These are phyloP conservation scores for Danio kyathit DNA, from an alignment of 2,797 vertebrate genomes.

Conservation along the genomic window DNA sequence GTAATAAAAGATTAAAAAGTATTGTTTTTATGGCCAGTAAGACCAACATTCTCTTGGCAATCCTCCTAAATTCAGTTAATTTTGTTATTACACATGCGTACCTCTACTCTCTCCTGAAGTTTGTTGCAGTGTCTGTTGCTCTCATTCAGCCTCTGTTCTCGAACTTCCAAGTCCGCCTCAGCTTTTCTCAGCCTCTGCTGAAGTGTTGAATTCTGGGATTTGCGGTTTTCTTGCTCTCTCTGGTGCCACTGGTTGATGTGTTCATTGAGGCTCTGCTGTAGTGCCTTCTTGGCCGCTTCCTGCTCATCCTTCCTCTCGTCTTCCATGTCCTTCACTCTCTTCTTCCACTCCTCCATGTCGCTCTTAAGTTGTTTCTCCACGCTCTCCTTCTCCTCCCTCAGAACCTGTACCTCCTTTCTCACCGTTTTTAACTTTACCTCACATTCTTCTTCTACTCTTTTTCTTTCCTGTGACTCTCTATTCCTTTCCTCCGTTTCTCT, in stretches of 20 bases:
- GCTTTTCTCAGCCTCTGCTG: slow-evolving; percentile 87
- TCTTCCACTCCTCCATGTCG: slow-evolving; percentile 75
- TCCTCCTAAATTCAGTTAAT: neutral
- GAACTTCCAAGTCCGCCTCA: slow-evolving; percentile 86
- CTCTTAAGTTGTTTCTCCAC: slow-evolving; percentile 74
- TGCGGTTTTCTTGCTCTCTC: slow-evolving; percentile 87
- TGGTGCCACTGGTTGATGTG: slow-evolving; percentile 85
- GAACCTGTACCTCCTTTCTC: slow-evolving; percentile 71
- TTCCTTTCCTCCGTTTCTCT: slow-evolving; percentile 64
- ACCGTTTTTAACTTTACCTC: slow-evolving; percentile 70
- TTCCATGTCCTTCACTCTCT: slow-evolving; percentile 70
- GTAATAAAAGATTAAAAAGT: too few species aligned
- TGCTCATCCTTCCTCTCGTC: slow-evolving; percentile 81
- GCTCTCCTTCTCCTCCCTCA: slow-evolving; percentile 72
- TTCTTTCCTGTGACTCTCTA: slow-evolving; percentile 72
- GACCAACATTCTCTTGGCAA: too few species aligned
- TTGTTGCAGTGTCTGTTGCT: slow-evolving; percentile 86
- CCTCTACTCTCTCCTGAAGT: slow-evolving; percentile 91
- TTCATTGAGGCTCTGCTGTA: slow-evolving; percentile 83
- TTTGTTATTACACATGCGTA: slow-evolving; percentile 59
- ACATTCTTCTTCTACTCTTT: slow-evolving; percentile 69
- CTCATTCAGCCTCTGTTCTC: slow-evolving; percentile 85
- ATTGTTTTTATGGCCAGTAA: too few species aligned
- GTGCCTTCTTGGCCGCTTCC: slow-evolving; percentile 77
- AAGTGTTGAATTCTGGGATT: slow-evolving; percentile 80